Conservation (phyloP, 2,797 vertebrate species). For the Sebastes vulpes region DNA sequence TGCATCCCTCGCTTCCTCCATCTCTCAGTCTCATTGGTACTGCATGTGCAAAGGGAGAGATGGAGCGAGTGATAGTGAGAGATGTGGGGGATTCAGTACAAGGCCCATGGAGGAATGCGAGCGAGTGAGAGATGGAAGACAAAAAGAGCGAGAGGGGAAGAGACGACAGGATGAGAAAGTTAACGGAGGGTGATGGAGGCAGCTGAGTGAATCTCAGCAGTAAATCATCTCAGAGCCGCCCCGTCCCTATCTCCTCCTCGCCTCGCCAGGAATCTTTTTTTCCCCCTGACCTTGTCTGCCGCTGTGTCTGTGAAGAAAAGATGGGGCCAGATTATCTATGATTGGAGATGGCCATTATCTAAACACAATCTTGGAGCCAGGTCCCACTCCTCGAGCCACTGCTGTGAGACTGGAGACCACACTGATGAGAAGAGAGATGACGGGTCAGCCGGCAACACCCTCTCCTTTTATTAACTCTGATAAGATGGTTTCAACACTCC, state of each 20-base stretch:
- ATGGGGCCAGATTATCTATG: conserved; percentile 88
- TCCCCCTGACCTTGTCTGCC: conserved; percentile 87
- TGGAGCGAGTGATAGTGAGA: conserved; percentile 69
- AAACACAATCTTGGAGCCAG: conserved; percentile 87
- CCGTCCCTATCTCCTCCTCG: conserved; percentile 78
- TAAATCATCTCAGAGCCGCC: conserved; percentile 84
- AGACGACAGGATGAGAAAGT: conserved; percentile 83
- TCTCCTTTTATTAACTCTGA: conserved; percentile 83
- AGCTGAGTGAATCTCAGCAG: conserved; percentile 86
- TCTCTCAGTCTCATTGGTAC: conserved; percentile 38
- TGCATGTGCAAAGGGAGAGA: conserved; percentile 61
- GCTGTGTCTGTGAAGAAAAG: conserved; percentile 86
- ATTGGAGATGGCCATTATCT: conserved; percentile 90
- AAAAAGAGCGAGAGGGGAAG: conserved; percentile 69
- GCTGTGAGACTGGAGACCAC: conserved; percentile 74
- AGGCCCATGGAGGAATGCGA: conserved; percentile 67
- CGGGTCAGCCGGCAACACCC: conserved; percentile 78
- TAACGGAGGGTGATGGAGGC: conserved; percentile 86
- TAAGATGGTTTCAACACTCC: conserved; percentile 78
- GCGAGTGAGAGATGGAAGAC: conserved; percentile 69
- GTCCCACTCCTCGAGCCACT: conserved; percentile 75
- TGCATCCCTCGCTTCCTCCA: conserved; percentile 1
- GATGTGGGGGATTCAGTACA: conserved; percentile 58
- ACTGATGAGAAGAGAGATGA: conserved; percentile 81
- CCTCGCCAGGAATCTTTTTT: conserved; percentile 79